These are phyloP conservation scores for Xiphias gladius DNA, from an alignment of 2,113 vertebrate genomes.

Conservation along the genomic window DNA sequence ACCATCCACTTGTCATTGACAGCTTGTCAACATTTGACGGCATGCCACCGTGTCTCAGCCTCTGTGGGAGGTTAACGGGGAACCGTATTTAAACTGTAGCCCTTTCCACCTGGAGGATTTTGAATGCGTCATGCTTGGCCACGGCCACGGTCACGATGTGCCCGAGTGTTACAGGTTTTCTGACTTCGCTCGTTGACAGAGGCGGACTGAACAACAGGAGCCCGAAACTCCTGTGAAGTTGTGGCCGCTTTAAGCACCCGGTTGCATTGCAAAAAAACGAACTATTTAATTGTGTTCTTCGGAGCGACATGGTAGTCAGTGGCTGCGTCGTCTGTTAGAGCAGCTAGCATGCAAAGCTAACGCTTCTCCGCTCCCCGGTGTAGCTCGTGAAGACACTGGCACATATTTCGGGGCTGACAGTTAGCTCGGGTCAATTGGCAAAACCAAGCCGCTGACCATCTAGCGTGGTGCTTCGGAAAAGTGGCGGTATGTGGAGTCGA, in stretches of 20 bases:
- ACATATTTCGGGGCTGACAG: conserved; percentile 36
- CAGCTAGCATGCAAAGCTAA: conserved; percentile 59
- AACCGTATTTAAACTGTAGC: not conserved
- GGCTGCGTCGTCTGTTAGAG: not conserved
- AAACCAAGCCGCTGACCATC: not conserved
- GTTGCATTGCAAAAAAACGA: not conserved
- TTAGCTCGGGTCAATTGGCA: conserved; percentile 15
- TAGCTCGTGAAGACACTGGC: not conserved
- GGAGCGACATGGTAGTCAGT: not conserved
- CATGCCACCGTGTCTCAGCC: conserved; percentile 22
- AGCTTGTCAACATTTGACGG: conserved; percentile 74
- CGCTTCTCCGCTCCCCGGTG: conserved; percentile 1
- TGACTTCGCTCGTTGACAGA: not conserved
- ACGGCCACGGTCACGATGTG: conserved; percentile 1
- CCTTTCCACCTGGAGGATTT: conserved; percentile 34
- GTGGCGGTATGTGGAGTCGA: conserved; percentile 4
- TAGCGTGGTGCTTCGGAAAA: conserved; percentile 14
- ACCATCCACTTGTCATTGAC: conserved; percentile 68
- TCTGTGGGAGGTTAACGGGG: not conserved
- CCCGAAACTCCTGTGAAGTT: conserved; percentile 39
- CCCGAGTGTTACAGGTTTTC: conserved; percentile 25
- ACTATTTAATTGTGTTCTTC: not conserved
- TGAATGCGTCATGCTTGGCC: conserved; percentile 41
- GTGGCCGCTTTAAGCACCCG: not conserved
- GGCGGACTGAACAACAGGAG: not conserved